A percentile compares a stretch with the other conserved stretches of the same genome.
phyloP scores from a whole-genome alignment of 2,888 invertebrate genomes.

The Drosophila conformis region DNA sequence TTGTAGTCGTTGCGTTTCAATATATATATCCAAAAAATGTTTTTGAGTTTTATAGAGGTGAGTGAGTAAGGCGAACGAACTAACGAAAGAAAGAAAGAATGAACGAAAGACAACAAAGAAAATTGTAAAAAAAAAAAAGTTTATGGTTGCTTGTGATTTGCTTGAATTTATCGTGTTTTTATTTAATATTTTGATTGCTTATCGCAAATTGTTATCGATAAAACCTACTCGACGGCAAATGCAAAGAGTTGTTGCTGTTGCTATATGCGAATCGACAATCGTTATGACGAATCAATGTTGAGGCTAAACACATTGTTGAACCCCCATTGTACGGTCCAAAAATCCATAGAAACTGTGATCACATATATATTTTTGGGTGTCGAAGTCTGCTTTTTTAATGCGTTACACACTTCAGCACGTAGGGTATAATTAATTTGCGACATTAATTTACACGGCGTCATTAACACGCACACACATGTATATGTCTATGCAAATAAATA shows the following conservation, averaged over 20 bases:
- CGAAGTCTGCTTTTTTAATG: not conserved
- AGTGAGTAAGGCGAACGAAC: not conserved
- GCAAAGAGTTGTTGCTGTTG: conserved; percentile 7
- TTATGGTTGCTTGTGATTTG: not conserved
- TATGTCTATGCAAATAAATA: not conserved
- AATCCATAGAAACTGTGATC: not conserved
- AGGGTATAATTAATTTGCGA: not conserved
- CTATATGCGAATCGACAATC: conserved; percentile 26
- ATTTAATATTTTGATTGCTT: not conserved
- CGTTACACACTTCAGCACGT: not conserved
- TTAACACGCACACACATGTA: not conserved
- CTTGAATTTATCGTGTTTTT: not conserved
- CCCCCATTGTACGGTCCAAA: not conserved
- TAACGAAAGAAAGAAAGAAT: not conserved
- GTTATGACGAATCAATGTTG: conserved; percentile 19
- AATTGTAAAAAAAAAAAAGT: not conserved
- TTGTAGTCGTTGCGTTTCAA: not conserved
- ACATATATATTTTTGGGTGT: not conserved
- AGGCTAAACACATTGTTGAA: not conserved
- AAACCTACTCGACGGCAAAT: not conserved
- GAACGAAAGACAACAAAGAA: not conserved
- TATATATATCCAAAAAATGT: not conserved
- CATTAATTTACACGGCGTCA: not conserved
- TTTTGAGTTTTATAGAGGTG: not conserved
- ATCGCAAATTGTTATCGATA: not conserved